These are phyloP conservation scores for Cuniculus paca DNA, from an alignment of 2,797 vertebrate genomes.

Conservation along the genomic window DNA sequence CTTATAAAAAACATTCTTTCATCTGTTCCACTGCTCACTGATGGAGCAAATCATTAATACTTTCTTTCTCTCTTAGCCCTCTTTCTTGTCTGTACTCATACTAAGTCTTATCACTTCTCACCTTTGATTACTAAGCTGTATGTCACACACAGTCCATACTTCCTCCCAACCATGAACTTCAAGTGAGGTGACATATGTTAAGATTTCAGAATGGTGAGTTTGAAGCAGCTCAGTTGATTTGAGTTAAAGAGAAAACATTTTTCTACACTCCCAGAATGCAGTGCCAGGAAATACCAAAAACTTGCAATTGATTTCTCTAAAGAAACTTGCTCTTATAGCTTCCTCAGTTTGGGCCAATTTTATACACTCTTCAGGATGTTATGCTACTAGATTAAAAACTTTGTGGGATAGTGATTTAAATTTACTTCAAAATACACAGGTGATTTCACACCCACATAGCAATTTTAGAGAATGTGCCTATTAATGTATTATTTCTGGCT, in stretches of 20 bases:
- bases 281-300: neutral
- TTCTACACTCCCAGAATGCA: neutral
- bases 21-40: neutral
- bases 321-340: neutral
- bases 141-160: neutral
- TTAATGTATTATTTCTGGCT: neutral
- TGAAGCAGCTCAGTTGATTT: neutral
- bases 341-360: neutral
- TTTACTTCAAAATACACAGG: neutral
- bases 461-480: neutral
- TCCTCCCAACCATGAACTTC: neutral
- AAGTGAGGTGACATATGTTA: neutral
- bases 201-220: neutral
- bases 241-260: neutral
- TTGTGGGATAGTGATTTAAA: neutral
- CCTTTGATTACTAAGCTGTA: neutral
- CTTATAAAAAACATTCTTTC: neutral
- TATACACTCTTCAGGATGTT: neutral
- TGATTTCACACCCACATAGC: neutral
- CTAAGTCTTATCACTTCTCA: neutral
- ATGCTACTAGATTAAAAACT: neutral
- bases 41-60: neutral
- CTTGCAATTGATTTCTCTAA: neutral
- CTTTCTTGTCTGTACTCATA: neutral
- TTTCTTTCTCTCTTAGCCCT: neutral